phyloP scores from a whole-genome alignment of 2,797 vertebrate genomes.

The Bufotes viridis region DNA sequence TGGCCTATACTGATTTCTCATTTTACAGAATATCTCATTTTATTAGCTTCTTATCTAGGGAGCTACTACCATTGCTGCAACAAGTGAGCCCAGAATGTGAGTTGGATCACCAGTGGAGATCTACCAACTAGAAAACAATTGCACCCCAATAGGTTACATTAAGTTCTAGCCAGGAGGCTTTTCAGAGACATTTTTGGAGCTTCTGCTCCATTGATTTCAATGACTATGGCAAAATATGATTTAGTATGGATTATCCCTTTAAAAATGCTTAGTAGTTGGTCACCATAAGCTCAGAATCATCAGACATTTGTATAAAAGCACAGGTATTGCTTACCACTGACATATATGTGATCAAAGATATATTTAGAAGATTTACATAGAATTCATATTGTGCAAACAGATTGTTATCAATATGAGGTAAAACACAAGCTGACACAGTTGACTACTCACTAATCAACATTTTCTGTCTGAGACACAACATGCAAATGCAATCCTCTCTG shows the following conservation, averaged over 20 bases:
- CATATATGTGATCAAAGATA: conserved; percentile 73
- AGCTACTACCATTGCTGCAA: too few species aligned
- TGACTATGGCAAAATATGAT: background rate
- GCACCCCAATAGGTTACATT: background rate
- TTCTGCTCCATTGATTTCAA: background rate
- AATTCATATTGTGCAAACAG: conserved; percentile 79
- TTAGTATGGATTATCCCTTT: background rate
- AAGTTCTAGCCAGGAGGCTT: background rate
- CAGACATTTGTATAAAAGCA: background rate
- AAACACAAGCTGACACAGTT: conserved; percentile 73
- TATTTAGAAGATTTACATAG: conserved; percentile 80
- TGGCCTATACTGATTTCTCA: too few species aligned
- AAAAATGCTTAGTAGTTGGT: background rate
- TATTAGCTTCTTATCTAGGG: too few species aligned
- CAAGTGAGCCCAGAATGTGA: background rate
- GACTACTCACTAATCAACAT: conserved; percentile 79
- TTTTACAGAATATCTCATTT: too few species aligned
- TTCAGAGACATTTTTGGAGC: background rate
- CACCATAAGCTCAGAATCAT: background rate
- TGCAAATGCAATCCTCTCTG: conserved; percentile 81
- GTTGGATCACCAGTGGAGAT: background rate
- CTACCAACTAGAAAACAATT: background rate
- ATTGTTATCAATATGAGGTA: conserved; percentile 78
- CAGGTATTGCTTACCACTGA: conserved; percentile 75
- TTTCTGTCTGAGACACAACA: conserved; percentile 76